These are phyloP conservation scores for Hyla sarda DNA, from an alignment of 2,113 vertebrate species.

Conservation along the genomic window DNA sequence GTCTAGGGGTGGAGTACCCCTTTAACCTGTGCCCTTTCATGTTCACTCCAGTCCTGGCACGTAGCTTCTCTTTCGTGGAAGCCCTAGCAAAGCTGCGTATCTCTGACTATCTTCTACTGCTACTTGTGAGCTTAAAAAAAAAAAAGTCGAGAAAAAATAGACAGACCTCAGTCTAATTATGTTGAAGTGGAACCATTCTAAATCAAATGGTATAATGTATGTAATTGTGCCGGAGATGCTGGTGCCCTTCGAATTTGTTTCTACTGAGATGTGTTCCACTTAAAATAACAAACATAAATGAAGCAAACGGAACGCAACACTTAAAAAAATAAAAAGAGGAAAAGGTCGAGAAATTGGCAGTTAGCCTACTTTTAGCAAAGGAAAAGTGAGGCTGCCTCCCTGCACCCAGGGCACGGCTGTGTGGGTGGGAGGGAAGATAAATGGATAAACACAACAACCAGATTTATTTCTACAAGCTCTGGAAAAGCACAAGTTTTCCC, in stretches of 20 bases:
- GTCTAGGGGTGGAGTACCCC: too few species aligned
- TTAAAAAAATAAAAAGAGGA: slow-evolving; percentile 59
- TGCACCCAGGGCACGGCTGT: slow-evolving; percentile 64
- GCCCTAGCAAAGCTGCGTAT: background rate
- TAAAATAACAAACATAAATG: slow-evolving; percentile 66
- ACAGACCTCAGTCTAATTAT: slow-evolving; percentile 45
- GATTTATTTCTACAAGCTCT: slow-evolving; percentile 64
- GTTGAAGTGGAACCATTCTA: slow-evolving; percentile 48
- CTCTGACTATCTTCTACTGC: background rate
- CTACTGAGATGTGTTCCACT: slow-evolving; percentile 61
- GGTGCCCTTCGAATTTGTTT: slow-evolving; percentile 55
- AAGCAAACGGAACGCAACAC: slow-evolving; percentile 65
- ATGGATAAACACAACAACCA: slow-evolving; percentile 63
- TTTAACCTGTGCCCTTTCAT: background rate
- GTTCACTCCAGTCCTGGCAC: background rate
- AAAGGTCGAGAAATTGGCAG: slow-evolving; percentile 66
- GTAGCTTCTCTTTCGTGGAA: background rate
- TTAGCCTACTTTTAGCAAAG: slow-evolving; percentile 64
- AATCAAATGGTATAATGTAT: slow-evolving; percentile 48
- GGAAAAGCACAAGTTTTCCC: slow-evolving; percentile 52
- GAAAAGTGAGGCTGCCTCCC: slow-evolving; percentile 63
- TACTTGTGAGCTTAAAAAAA: slow-evolving; percentile 5
- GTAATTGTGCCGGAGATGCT: slow-evolving; percentile 51
- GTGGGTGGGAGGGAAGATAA: slow-evolving; percentile 61
- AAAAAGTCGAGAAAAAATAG: background rate